Evolutionary conservation across 2,113 vertebrate genomes (phyloP), one percentile per base, ranked within the genome.

Genomic region (Daphoenositta chrysoptera): DNA sequence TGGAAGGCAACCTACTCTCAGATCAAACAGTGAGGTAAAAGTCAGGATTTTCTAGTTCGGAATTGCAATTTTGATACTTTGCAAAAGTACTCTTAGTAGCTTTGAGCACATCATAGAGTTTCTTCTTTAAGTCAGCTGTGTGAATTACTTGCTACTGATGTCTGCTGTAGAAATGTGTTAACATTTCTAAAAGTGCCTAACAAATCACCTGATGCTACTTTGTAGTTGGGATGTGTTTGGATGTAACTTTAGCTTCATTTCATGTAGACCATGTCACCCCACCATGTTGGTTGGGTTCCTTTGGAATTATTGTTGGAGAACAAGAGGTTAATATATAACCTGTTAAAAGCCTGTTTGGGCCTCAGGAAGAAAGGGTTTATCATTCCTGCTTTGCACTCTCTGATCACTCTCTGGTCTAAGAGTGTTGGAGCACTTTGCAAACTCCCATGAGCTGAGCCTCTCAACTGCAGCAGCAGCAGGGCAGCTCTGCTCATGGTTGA

Each of bases 1-100:
- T 71, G 60, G 63, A 92, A 92, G 56, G 50, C 85, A 90, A 33
- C 68, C 47, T 94, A 51, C 65, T 60, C 85, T 78, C 44, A 92
- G 60, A 94, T 93, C 91, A 87, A 97, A 94, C 44, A 91, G 28
- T 89, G 57, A 92, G 40, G 66, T 88, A 50, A 40, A 89, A 93
- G 66, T 83, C 75, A 63, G 91, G 76, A 64, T 96, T 90, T 96
- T 71, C 47, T 78, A 64, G 27, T 71, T 93, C 48, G 8, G 6
- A 87, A 92, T 64, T 22, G 10, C 28, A 61, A 4, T 81, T 92
- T 83, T 73, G 33, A 44, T 69, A 70, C 58, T 76, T 88, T 69
- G 35, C 16, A 54, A 16, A 81, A 84, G 27, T 42, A 51, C 44
- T 65, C 6, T 0, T 30, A 56, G 26, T 71, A 57, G 44, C 72